Evolutionary conservation across 2,113 vertebrate genomes (phyloP), one percentile per base, ranked within the genome.

Genomic region (Cebidichthys violaceus): DNA sequence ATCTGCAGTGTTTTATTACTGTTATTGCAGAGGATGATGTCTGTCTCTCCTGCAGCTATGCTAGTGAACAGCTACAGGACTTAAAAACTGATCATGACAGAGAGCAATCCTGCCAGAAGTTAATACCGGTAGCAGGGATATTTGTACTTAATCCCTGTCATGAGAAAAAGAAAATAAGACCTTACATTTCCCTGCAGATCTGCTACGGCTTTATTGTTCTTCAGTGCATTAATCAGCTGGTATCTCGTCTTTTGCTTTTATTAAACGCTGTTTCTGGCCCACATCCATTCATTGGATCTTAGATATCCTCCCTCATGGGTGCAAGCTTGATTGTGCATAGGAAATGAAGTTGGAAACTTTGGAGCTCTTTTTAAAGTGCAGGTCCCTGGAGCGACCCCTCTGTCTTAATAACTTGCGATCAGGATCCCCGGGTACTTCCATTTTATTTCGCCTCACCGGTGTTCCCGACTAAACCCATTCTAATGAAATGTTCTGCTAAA

Each of bases 321-420:
- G 77, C 77, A 65, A 79, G 92, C 84, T 91, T 93, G 93, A 94
- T 94, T 95, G 93, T 94, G 93, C 82, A 85, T 90, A 86, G 88
- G 82, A 95, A 95, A 96, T 95, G 24, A 94, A 94, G 89, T 91
- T 90, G 91, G 79, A 82, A 94, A 91, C 82, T 93, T 93, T 70
- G 88, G 87, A 88, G 88, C 89, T 86, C 91, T 92, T 90, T 95
- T 95, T 93, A 91, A 94, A 93, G 89, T 62, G 70, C 15, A 9
- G 82, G 75, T 95, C 95, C 92, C 91, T 43, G 24, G 88, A 94
- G 94, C 67, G 33, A 82, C 74, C 75, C 77, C 83, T 86, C 77
- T 70, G 76, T 81, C 89, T 94, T 94, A 92, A 93, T 94, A 94
- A 94, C 82, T 83, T 85, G 81, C 84, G 67, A 92, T 89, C 79